Evolutionary conservation across 2,113 vertebrate genomes (phyloP).

Genomic region (Corvus moneduloides): DNA sequence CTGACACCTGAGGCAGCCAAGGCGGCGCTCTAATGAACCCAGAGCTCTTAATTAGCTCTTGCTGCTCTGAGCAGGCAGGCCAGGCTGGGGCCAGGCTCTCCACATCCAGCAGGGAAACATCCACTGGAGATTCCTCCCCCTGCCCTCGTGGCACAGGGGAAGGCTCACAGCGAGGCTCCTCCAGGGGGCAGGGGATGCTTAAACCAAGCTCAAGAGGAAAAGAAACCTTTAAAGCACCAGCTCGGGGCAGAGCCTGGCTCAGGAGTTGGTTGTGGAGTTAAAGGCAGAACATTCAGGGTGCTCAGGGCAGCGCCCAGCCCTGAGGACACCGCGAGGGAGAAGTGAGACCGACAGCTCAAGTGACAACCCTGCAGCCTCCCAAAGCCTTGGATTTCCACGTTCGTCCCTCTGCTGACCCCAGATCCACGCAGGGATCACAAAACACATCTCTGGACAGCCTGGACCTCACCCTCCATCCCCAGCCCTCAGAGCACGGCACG

Average conservation of each 20-base stretch:
- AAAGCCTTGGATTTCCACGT: neutral
- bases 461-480: fast-evolving
- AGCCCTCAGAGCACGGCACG: fast-evolving
- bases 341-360: neutral
- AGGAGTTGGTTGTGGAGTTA: neutral
- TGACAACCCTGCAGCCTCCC: neutral
- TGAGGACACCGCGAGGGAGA: fast-evolving
- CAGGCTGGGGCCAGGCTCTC: neutral
- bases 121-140: neutral
- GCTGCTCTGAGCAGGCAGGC: neutral
- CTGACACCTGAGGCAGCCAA: neutral
- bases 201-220: neutral
- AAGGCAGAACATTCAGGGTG: neutral
- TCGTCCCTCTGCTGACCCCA: neutral
- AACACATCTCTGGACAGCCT: fast-evolving
- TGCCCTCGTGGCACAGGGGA: neutral
- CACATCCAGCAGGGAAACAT: neutral
- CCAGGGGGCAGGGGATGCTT: neutral
- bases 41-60: neutral
- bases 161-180: neutral
- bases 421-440: neutral
- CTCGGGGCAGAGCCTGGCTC: fast-evolving
- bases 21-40: neutral
- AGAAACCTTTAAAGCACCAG: neutral
- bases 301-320: neutral